Evolutionary conservation across 2,888 invertebrate species (phyloP).

Genomic region (Cyclophora punctaria): DNA sequence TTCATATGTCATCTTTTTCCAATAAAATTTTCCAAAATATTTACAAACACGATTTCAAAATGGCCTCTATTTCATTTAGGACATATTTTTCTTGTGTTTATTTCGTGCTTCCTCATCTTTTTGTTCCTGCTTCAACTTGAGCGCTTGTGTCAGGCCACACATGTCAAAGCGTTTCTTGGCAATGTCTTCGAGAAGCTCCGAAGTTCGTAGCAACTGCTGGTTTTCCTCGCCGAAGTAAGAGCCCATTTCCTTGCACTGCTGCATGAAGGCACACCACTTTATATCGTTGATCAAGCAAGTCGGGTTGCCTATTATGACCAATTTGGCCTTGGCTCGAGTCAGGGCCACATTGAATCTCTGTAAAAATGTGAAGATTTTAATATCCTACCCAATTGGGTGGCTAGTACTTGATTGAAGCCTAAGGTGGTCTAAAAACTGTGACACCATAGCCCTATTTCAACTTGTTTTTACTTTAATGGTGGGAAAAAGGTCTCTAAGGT

Average conservation of each 20-base stretch:
- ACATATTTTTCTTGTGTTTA: too few relatives aligned
- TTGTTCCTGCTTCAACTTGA: constrained; percentile 8
- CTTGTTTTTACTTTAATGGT: background rate
- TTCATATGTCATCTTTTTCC: too few relatives aligned
- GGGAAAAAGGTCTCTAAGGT: too few relatives aligned
- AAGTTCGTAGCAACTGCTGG: constrained; percentile 36
- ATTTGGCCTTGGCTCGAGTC: constrained; percentile 81
- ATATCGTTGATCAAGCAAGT: constrained; percentile 41
- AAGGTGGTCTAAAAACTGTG: background rate
- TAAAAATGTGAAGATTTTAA: constrained; percentile 21
- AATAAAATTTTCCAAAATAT: too few relatives aligned
- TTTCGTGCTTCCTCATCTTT: background rate
- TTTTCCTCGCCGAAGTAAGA: constrained; percentile 48
- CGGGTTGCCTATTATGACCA: constrained; percentile 75
- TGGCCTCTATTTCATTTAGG: too few relatives aligned
- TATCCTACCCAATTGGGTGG: background rate
- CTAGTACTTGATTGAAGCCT: background rate
- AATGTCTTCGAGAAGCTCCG: constrained; percentile 31
- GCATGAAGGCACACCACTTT: constrained; percentile 57
- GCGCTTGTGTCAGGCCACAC: constrained; percentile 28
- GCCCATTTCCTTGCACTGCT: constrained; percentile 35
- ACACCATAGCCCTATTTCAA: background rate
- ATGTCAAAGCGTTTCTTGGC: constrained; percentile 31
- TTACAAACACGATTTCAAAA: too few relatives aligned
- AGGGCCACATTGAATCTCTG: constrained; percentile 84